Conservation (phyloP, 2,113 vertebrate genomes). For the Choloepus hoffmanni region DNA sequence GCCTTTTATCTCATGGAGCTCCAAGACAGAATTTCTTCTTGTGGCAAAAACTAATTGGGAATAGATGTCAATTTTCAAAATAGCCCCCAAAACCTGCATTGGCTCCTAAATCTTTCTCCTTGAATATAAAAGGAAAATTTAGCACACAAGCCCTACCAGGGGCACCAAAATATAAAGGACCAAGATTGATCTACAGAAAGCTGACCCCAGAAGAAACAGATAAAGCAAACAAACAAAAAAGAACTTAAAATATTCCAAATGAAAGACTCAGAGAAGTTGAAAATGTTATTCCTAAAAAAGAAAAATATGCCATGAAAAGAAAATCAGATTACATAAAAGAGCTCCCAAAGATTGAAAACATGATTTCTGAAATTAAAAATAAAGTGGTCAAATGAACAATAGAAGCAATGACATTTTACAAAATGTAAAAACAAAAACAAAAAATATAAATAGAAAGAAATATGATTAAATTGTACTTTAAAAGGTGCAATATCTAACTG, state of each 20-base stretch:
- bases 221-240: neutral
- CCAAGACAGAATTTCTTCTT: conserved; percentile 15
- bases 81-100: neutral
- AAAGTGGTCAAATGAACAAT: neutral
- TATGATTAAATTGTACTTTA: neutral
- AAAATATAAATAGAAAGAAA: neutral
- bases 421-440: neutral
- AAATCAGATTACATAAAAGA: neutral
- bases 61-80: conserved; percentile 22
- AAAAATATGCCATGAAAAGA: neutral
- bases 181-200: neutral
- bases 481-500: neutral
- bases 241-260: neutral
- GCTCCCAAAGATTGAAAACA: neutral
- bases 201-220: neutral
- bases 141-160: neutral
- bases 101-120: neutral
- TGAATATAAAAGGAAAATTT: neutral
- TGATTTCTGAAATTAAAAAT: neutral
- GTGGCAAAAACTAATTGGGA: neutral
- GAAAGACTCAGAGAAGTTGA: neutral
- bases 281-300: neutral
- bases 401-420: neutral
- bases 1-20: neutral
- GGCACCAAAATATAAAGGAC: neutral